phyloP scores from a whole-genome alignment of 2,888 invertebrate species.

The Ichneumon xanthorius region DNA sequence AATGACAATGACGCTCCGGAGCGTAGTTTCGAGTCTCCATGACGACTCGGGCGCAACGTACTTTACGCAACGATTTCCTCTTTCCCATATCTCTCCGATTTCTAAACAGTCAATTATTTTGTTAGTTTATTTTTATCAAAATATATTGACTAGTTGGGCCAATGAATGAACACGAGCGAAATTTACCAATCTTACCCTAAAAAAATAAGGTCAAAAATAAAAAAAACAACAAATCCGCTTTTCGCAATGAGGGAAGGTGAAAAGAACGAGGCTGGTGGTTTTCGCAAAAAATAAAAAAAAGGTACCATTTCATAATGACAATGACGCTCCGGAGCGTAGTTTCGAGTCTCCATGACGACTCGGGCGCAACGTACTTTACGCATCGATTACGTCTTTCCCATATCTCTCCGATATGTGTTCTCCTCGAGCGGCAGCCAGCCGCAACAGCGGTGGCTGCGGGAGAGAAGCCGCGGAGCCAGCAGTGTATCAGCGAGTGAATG shows the following conservation, averaged over 20 bases:
- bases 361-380: not conserved
- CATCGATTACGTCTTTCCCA: slow-evolving; percentile 1
- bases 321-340: not conserved
- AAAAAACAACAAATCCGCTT: too few species aligned
- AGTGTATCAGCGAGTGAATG: slow-evolving; percentile 13
- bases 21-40: not conserved
- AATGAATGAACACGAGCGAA: too few species aligned
- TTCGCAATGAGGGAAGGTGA: not conserved
- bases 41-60: not conserved
- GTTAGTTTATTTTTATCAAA: too few species aligned
- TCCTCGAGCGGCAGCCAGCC: not conserved
- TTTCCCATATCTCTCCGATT: not conserved
- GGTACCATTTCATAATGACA: not conserved
- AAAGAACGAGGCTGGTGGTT: slow-evolving; percentile 31
- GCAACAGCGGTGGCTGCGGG: not conserved
- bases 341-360: not conserved
- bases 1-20: not conserved
- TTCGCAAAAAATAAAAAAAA: slow-evolving; percentile 76
- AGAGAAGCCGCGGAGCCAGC: not conserved
- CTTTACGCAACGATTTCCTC: not conserved
- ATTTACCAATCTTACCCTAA: too few species aligned
- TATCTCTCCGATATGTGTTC: not conserved
- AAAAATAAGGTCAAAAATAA: too few species aligned
- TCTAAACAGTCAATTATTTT: too few species aligned
- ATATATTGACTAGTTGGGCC: too few species aligned